Conservation (phyloP, 2,113 vertebrate species). For the Rhodinocichla rosea region DNA sequence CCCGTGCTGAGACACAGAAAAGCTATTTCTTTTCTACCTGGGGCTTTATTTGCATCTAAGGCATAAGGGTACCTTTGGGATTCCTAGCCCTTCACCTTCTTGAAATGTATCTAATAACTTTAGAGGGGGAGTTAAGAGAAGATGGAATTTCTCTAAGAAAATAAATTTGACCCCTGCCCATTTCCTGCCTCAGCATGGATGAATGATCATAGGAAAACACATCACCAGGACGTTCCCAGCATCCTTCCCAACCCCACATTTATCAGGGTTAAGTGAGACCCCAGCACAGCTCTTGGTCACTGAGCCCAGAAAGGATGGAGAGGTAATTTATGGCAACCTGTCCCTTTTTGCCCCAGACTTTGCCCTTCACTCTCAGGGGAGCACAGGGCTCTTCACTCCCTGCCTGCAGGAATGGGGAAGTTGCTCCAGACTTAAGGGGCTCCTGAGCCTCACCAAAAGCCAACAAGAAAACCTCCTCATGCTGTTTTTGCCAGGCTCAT, state of each 20-base stretch:
- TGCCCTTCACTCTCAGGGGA: fast-evolving
- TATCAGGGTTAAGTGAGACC: not conserved
- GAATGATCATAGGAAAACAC: not conserved
- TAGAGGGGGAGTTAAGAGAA: not conserved
- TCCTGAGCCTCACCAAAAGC: not conserved
- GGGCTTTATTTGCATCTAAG: not conserved
- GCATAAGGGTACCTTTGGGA: not conserved
- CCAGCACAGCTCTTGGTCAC: not conserved
- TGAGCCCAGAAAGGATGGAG: not conserved
- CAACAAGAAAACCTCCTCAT: not conserved
- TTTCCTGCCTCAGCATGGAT: not conserved
- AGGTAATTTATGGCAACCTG: not conserved
- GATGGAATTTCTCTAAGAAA: not conserved
- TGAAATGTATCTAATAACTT: not conserved
- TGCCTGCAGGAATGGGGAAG: not conserved
- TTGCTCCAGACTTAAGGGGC: not conserved
- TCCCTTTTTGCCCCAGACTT: not conserved
- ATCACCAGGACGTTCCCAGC: not conserved
- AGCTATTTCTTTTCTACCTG: not conserved
- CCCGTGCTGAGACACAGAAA: not conserved
- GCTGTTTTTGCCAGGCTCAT: not conserved
- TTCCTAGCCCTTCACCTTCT: not conserved
- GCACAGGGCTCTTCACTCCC: not conserved
- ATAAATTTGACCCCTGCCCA: not conserved
- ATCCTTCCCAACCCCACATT: not conserved